Base-by-base conservation (phyloP, 2,888 invertebrate genomes). In the Ormia ochracea region DNA sequence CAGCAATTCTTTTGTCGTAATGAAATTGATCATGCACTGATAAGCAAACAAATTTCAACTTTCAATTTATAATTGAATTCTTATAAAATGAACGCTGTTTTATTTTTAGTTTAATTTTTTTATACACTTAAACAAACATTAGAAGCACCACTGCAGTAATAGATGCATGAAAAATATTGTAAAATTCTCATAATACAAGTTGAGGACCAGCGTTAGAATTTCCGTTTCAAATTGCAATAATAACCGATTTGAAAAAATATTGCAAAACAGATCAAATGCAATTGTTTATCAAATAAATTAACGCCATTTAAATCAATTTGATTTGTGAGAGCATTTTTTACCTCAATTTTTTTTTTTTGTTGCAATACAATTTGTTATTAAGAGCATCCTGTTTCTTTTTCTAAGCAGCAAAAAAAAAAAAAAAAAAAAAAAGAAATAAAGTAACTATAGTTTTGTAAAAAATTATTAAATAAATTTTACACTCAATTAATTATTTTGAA, bases 151-250 rank as follows among this genome's bases (percentile, higher is more conserved):
- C 10, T 28, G 28, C 33, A 28, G 26, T 26, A 36, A 63, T 19
- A 36, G 36, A 38, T 21, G 21, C 23, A 12, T 54, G 45, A 12
- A 58, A 21, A 45, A 9, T 19, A 4, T 56, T 7, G 10, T 48
- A 56, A 52, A 58, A 50, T 50, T 66, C 58, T 74, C 38, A 66
- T 19, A 66, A 23, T 33, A 23, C 52, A 56, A 12, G 21, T 38
- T 38, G 69, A 56, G 38, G 56, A 65, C 6, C 56, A 23, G 17
- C 10, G 14, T 9, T 14, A 63, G 26, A 63, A 77, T 77, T 77
- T 77, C 76, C 69, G 76, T 70, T 77, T 74, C 66, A 74, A 21
- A 66, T 66, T 66, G 50, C 41, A 50, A 58, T 41, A n/a, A n/a
- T n/a, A 66, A 59, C 23, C 31, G 31, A 50, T 66, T 58, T 26